Evolutionary conservation across 92 coral and sea anemone species (phyloP).

Genomic region (Meandrina meandrites): DNA sequence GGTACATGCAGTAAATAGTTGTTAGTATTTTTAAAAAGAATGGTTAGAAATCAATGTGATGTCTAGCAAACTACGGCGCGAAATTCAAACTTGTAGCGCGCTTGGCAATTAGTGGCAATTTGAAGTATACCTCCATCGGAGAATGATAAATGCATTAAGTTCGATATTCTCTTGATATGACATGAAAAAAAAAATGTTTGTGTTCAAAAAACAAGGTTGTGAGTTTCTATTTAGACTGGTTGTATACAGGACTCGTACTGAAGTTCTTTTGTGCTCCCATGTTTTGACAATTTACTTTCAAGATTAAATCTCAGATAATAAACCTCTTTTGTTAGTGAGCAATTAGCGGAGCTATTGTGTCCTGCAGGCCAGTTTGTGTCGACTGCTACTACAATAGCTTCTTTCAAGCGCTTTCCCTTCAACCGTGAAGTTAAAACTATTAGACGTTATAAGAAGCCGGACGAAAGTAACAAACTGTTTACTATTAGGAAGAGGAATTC

Average conservation of each 20-base stretch:
- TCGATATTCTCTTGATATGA: not conserved
- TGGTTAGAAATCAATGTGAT: not conserved
- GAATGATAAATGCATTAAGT: not conserved
- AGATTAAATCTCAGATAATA: slow-evolving; percentile 34
- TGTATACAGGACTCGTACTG: not conserved
- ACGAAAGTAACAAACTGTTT: not conserved
- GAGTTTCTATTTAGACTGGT: slow-evolving; percentile 6
- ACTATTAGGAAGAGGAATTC: slow-evolving; percentile 28
- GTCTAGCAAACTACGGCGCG: not conserved
- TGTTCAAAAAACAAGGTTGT: not conserved
- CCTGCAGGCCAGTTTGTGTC: slow-evolving; percentile 13
- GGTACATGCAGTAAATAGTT: not conserved
- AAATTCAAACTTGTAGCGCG: not conserved
- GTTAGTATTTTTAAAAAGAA: not conserved
- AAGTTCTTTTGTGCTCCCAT: slow-evolving; percentile 14
- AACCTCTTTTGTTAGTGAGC: slow-evolving; percentile 32
- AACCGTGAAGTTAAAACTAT: slow-evolving; percentile 26
- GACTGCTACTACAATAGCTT: slow-evolving; percentile 26
- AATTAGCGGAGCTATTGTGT: slow-evolving; percentile 29
- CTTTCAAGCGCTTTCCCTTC: slow-evolving; percentile 29
- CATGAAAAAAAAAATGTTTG: not conserved
- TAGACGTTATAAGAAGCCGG: slow-evolving; percentile 4
- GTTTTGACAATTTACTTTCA: slow-evolving; percentile 34
- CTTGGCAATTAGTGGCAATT: not conserved
- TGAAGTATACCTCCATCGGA: slow-evolving; percentile 16